Conservation (phyloP, 2,113 vertebrate species). For the Crotalus helleri region DNA sequence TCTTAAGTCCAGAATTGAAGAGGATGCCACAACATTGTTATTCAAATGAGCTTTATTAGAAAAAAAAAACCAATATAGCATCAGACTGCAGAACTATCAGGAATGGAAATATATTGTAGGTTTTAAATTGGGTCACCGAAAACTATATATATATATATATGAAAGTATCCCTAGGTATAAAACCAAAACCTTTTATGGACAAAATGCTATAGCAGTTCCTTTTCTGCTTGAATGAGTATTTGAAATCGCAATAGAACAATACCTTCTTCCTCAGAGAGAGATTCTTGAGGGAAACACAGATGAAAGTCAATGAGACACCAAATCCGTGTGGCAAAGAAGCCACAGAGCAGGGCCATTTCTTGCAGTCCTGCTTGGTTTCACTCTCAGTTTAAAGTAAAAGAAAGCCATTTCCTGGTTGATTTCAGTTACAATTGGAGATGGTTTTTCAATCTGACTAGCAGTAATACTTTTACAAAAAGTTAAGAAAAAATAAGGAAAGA, state of each 20-base stretch:
- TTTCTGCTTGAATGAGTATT: conserved; percentile 17
- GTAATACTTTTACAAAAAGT: conserved; percentile 51
- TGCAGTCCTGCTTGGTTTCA: conserved; percentile 61
- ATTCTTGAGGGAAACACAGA: conserved; percentile 53
- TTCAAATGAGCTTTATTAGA: neutral
- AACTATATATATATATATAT: neutral
- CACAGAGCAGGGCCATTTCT: conserved; percentile 42
- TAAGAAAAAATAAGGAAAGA: conserved; percentile 67
- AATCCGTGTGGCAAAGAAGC: conserved; percentile 42
- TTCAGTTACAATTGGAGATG: conserved; percentile 68
- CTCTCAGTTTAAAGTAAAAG: conserved; percentile 71
- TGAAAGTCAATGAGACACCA: conserved; percentile 42
- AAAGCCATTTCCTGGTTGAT: conserved; percentile 75
- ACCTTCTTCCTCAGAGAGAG: conserved; percentile 36
- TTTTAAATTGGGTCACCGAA: neutral
- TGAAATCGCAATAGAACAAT: neutral
- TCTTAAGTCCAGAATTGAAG: neutral
- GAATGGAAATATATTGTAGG: neutral
- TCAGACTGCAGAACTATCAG: neutral
- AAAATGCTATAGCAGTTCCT: neutral
- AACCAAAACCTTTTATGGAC: conserved; percentile 15
- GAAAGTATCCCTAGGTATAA: neutral
- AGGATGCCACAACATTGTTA: neutral
- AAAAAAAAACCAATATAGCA: neutral
- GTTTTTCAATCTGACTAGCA: conserved; percentile 67